Evolutionary conservation across 2,113 vertebrate genomes (phyloP), one percentile per base, ranked within the genome.

Genomic region (Uria aalge): DNA sequence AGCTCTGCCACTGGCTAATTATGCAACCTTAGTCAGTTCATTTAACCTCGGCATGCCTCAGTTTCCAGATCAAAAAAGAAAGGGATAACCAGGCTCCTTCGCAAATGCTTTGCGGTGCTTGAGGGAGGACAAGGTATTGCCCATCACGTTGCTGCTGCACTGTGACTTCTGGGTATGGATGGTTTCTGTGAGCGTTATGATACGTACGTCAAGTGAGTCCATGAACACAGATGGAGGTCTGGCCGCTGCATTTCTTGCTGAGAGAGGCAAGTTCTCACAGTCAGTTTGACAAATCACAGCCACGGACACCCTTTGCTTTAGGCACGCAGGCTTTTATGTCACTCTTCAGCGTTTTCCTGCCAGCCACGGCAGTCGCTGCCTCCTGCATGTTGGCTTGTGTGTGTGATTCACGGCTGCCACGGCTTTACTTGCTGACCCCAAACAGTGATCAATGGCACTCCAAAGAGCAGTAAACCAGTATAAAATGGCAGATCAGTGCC

Each of bases 1-100:
- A 91, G 84, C 77, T 92, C 73, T 92, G 95, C 91, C 91, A 94
- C 76, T 77, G 89, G 86, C 95, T 85, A 50, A 82, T 87, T 74
- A 85, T 27, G 62, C 71, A 75, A 18, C 88, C 38, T 73, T 30
- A 72, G 83, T 84, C 72, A 85, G 64, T 83, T 85, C 32, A 60
- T 92, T 96, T 95, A 95, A 84, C 60, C 74, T 73, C 8, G 0
- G 55, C 68, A 48, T 18, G 43, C 53, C 72, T 89, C 1, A 0
- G 29, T 76, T 92, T 91, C 45, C 84, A 86, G 48, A 72, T 76
- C 45, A 69, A 66, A 92, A 86, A 30, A 7, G 5, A 62, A 84
- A 78, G 29, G 45, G 41, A 16, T 79, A 87, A 64, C 45, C 45
- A 38, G 41, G 15, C 40, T 94, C 38, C 57, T 94, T 72, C 66